Evolutionary conservation across 2,797 vertebrate species (phyloP).

Genomic region (Rhinophrynus dorsalis): DNA sequence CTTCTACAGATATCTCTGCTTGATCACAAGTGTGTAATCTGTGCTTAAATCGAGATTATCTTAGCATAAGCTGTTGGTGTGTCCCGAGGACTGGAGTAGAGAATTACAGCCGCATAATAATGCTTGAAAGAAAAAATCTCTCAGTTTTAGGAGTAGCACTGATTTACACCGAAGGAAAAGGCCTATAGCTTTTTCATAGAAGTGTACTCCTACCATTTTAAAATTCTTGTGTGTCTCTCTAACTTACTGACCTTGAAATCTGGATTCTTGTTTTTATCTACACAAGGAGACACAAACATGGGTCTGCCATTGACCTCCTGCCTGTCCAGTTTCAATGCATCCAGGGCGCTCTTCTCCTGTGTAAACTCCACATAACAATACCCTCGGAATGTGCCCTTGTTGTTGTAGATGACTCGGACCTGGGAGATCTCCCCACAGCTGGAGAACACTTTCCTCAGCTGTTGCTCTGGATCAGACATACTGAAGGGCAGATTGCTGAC

Average conservation of each 20-base stretch:
- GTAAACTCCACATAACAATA: constrained; percentile 91
- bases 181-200: no score
- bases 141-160: no score
- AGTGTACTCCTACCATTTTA: no score
- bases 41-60: no score
- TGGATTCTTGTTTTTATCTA: constrained; percentile 94
- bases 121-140: no score
- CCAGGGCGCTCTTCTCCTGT: constrained; percentile 68
- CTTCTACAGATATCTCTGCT: no score
- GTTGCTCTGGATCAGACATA: constrained; percentile 80
- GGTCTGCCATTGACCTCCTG: constrained; percentile 83
- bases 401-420: constrained; percentile 79
- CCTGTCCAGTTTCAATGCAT: constrained; percentile 85
- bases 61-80: no score
- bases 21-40: no score
- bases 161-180: no score
- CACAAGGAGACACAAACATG: constrained; percentile 94
- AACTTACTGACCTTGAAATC: constrained; percentile 87
- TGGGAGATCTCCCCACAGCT: constrained; percentile 80
- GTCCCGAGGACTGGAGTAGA: no score
- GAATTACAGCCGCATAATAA: no score
- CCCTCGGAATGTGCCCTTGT: constrained; percentile 85
- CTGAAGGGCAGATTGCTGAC: constrained; percentile 91
- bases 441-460: constrained; percentile 79
- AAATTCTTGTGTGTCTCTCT: no score